These are phyloP conservation scores for Xestobium rufovillosum DNA, from an alignment of 2,888 invertebrate species.

Conservation along the genomic window DNA sequence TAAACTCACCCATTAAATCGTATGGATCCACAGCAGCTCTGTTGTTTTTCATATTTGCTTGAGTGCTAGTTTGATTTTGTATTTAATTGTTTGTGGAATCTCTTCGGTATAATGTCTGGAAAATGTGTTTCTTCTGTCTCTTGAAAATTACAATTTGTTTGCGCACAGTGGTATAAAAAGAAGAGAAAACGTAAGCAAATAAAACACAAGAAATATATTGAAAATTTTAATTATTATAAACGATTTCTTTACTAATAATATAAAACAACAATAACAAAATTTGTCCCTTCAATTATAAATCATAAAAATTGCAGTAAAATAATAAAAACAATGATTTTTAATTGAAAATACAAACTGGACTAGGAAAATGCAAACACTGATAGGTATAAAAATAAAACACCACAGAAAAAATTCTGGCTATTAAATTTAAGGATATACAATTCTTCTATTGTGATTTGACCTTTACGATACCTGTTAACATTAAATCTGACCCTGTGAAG, in stretches of 20 bases:
- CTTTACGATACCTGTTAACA: not conserved
- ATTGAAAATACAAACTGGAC: slow-evolving; percentile 31
- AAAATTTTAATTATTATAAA: not conserved
- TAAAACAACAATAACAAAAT: slow-evolving; percentile 1
- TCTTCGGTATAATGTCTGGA: no score
- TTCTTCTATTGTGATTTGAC: not conserved
- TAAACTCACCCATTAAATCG: no score
- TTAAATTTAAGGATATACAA: no score
- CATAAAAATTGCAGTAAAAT: slow-evolving; percentile 17
- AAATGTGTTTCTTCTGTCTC: no score
- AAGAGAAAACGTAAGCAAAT: no score
- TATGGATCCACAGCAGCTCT: no score
- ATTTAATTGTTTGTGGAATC: no score
- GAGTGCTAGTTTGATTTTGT: no score
- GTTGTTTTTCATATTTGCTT: no score
- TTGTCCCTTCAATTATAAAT: slow-evolving; percentile 23
- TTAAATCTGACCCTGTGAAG: slow-evolving; percentile 4
- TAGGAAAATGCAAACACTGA: slow-evolving; percentile 38
- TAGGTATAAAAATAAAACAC: slow-evolving; percentile 18
- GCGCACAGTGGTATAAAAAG: no score
- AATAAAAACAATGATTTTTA: slow-evolving; percentile 22
- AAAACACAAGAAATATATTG: not conserved
- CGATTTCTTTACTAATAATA: not conserved
- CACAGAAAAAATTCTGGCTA: no score
- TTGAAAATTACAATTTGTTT: no score